Evolutionary conservation across 2,797 vertebrate genomes (phyloP).

Genomic region (Melanotaenia boesemani): DNA sequence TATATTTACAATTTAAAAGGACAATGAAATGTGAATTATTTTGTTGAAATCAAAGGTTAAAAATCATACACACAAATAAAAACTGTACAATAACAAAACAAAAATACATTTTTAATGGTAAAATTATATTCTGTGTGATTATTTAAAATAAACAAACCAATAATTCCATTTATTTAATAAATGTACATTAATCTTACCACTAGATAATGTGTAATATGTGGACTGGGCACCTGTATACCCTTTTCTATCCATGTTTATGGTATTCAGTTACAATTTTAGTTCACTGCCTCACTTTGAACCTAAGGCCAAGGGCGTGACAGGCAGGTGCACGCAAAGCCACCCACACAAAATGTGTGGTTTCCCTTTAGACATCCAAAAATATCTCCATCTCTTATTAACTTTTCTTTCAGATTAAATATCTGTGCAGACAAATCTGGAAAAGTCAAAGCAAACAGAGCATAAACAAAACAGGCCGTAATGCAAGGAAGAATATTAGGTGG

Average conservation of each 20-base stretch:
- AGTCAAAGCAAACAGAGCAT: slow-evolving; percentile 8
- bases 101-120: slow-evolving; percentile 37
- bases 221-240: slow-evolving; percentile 25
- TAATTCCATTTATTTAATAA: slow-evolving; percentile 49
- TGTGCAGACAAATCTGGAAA: slow-evolving; percentile 1
- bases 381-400: slow-evolving; percentile 25
- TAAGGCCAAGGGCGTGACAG: slow-evolving; percentile 61
- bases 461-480: slow-evolving; percentile 47
- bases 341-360: slow-evolving; percentile 29
- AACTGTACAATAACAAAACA: slow-evolving; percentile 68
- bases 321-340: slow-evolving; percentile 22
- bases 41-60: slow-evolving; percentile 51
- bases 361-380: slow-evolving; percentile 61
- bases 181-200: slow-evolving; percentile 48
- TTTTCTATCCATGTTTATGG: slow-evolving; percentile 20
- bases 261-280: slow-evolving; percentile 3
- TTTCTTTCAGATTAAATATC: slow-evolving; percentile 1
- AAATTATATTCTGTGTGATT: slow-evolving; percentile 54
- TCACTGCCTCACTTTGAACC: slow-evolving; percentile 38
- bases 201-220: slow-evolving; percentile 37
- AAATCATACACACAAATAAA: slow-evolving; percentile 49
- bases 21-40: slow-evolving; percentile 33
- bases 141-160: slow-evolving; percentile 67
- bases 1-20: slow-evolving; percentile 74
- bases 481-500: slow-evolving; percentile 9